Evolutionary conservation across 2,888 invertebrate genomes (phyloP).

Genomic region (Endotricha flammealis): DNA sequence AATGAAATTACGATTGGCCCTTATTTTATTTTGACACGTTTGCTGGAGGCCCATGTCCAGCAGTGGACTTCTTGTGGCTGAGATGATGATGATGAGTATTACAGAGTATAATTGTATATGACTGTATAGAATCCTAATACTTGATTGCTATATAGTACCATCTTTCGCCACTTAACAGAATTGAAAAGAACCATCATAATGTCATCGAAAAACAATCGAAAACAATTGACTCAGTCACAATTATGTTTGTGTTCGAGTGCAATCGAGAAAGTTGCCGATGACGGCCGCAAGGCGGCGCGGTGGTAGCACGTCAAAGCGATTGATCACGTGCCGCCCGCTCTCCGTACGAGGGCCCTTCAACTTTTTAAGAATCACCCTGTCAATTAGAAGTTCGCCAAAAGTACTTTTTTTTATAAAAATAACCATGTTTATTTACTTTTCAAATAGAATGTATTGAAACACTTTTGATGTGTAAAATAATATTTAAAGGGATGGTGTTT

Average conservation of each 20-base stretch:
- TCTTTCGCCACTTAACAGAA: neutral
- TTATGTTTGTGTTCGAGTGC: conserved; percentile 7
- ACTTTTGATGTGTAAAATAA: too few relatives aligned
- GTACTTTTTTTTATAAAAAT: neutral
- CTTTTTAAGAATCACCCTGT: conserved; percentile 11
- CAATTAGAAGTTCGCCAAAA: conserved; percentile 3
- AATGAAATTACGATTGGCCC: too few relatives aligned
- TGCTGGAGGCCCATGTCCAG: too few relatives aligned
- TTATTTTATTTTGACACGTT: too few relatives aligned
- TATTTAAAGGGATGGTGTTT: too few relatives aligned
- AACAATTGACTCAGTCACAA: conserved; percentile 5
- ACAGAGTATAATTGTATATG: too few relatives aligned
- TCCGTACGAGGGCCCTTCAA: conserved; percentile 5
- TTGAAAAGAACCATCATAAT: neutral
- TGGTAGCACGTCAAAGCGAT: conserved; percentile 17
- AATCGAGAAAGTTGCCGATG: conserved; percentile 9
- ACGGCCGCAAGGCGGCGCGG: conserved; percentile 8
- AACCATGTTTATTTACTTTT: neutral
- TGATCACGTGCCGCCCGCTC: conserved; percentile 17
- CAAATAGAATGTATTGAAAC: too few relatives aligned
- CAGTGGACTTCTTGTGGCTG: too few relatives aligned
- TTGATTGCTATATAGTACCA: neutral
- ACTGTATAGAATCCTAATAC: too few relatives aligned
- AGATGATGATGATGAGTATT: too few relatives aligned
- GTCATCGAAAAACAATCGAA: neutral